These are phyloP conservation scores for Eupeodes corollae DNA, from an alignment of 1,140 invertebrate genomes.

Conservation along the genomic window DNA sequence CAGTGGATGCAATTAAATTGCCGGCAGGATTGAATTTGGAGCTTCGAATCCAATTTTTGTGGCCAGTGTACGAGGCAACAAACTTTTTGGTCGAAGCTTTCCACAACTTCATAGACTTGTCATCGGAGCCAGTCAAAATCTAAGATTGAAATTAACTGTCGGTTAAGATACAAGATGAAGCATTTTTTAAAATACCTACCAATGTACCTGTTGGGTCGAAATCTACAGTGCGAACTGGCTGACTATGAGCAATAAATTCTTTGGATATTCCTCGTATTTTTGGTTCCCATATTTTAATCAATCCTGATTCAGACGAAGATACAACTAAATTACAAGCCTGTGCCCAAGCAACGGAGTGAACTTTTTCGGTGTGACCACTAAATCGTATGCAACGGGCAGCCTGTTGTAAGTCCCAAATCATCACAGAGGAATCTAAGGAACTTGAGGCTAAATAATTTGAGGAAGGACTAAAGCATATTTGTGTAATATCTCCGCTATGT, in stretches of 20 bases:
- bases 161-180: not conserved
- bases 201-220: conserved; percentile 67
- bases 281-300: conserved; percentile 76
- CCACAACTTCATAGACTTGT: conserved; percentile 75
- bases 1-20: conserved; percentile 66
- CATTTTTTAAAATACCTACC: conserved; percentile 29
- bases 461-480: conserved; percentile 64
- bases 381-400: conserved; percentile 54
- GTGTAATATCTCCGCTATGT: conserved; percentile 60
- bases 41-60: conserved; percentile 79
- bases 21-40: conserved; percentile 71
- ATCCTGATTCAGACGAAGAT: conserved; percentile 69
- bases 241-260: conserved; percentile 67
- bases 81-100: conserved; percentile 58
- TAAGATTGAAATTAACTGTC: conserved; percentile 28
- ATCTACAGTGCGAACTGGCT: conserved; percentile 64
- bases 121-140: conserved; percentile 74
- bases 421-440: conserved; percentile 62
- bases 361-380: conserved; percentile 49
- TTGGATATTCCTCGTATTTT: conserved; percentile 60
- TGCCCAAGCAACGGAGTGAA: conserved; percentile 61
- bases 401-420: conserved; percentile 64
- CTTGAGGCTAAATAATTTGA: conserved; percentile 63
- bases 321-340: conserved; percentile 70
- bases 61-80: conserved; percentile 62